Base-by-base conservation (phyloP, 1,140 invertebrate genomes). In the Bombus sibiricus region DNA sequence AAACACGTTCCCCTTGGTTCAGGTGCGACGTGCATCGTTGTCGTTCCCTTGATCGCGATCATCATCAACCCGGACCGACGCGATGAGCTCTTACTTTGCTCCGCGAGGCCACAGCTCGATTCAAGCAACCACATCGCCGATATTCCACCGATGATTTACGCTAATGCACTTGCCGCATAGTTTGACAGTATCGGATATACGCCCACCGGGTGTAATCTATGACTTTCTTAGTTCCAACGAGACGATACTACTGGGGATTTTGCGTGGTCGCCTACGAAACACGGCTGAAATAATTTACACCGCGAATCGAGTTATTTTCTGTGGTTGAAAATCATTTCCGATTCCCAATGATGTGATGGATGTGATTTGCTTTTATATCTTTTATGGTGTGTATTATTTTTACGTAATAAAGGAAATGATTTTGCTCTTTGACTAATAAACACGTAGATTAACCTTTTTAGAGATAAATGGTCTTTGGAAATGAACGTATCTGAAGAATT, bases 101-200 rank as follows among this genome's bases (percentile, higher is more conserved):
- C 69, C 74, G 41, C 37, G 34, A 10, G 28, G 18, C 47, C 34
- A 22, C 43, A 53, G 2, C 5, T 12, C 57, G 37, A 32, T 53
- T 57, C n/a, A 22, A n/a, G 43, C 34, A 37, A 34, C 76, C n/a
- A 72, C 39, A 25, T 72, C 66, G 32, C 68, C 77, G 41, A 80
- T 85, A 85, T 43, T 73, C 32, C 57, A 13, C 68, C n/a, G 68
- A 85, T 85, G 83, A 85, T 85, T 80, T 85, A 85, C 83, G 77
- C 76, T 85, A 85, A 85, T 85, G 83, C 83, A 85, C 76, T 73
- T 85, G 57, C 53, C 28, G 57, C 34, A 34, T 37, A 80, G 76
- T 85, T 85, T 73, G 76, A 85, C 83, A 80, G 76, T 80, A 79
- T 85, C 68, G 32, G 66, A 78, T 73, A 71, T 43, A 71, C 39